Evolutionary conservation across 2,888 invertebrate species (phyloP).

Genomic region (Parnassius orleans): DNA sequence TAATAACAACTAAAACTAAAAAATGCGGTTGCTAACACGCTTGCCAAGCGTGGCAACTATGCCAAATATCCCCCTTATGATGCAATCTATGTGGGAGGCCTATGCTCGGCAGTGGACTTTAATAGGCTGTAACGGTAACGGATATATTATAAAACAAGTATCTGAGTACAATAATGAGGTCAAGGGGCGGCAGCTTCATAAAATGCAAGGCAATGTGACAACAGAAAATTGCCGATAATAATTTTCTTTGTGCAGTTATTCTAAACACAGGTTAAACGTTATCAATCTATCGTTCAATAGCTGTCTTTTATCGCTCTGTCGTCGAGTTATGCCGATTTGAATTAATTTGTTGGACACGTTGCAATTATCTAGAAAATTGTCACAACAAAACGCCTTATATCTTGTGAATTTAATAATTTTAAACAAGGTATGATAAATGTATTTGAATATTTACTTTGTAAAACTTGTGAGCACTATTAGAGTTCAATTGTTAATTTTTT

Average conservation of each 20-base stretch:
- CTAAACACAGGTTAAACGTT: conserved; percentile 17
- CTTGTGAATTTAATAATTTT: too few relatives aligned
- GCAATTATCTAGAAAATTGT: conserved; percentile 6
- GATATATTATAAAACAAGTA: not conserved
- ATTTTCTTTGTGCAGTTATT: conserved; percentile 10
- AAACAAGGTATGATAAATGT: too few relatives aligned
- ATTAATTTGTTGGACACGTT: not conserved
- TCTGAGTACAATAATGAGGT: conserved; percentile 8
- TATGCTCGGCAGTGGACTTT: too few relatives aligned
- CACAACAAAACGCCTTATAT: not conserved
- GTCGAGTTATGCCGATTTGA: conserved; percentile 1
- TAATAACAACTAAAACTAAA: too few relatives aligned
- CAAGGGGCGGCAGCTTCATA: conserved; percentile 11
- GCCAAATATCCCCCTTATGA: too few relatives aligned
- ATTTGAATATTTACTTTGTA: too few relatives aligned
- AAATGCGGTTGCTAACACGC: too few relatives aligned
- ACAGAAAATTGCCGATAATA: conserved; percentile 8
- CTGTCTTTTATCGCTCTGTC: not conserved
- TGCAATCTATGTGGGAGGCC: too few relatives aligned
- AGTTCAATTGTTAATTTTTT: too few relatives aligned
- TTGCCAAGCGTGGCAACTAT: too few relatives aligned
- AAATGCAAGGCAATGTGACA: conserved; percentile 15
- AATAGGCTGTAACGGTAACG: too few relatives aligned
- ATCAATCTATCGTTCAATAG: conserved; percentile 12
- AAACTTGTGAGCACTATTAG: too few relatives aligned